These are phyloP conservation scores for Discoglossus pictus DNA, from an alignment of 2,797 vertebrate genomes.

Conservation along the genomic window DNA sequence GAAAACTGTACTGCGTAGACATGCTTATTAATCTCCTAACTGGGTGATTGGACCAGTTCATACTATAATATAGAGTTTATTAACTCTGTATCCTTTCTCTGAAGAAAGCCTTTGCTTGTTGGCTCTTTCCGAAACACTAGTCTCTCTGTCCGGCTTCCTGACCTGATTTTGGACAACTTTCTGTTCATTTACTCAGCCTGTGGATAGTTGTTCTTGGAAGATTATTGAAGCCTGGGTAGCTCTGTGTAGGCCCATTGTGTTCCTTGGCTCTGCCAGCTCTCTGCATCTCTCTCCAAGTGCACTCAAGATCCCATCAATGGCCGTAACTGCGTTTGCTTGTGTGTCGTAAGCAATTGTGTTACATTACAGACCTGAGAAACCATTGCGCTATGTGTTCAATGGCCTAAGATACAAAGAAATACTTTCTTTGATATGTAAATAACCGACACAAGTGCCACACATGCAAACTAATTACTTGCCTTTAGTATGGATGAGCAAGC, in stretches of 20 bases:
- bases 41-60: conserved; percentile 31
- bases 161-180: conserved; percentile 57
- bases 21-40: background rate
- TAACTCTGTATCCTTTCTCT: conserved; percentile 24
- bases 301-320: conserved; percentile 42
- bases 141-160: conserved; percentile 56
- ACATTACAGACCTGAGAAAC: no score
- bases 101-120: conserved; percentile 56
- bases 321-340: conserved; percentile 19
- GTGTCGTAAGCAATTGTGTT: no score
- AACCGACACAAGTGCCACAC: background rate
- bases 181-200: conserved; percentile 54
- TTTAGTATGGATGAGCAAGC: conserved; percentile 36
- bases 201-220: conserved; percentile 54
- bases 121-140: conserved; percentile 54
- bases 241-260: conserved; percentile 64
- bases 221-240: conserved; percentile 64
- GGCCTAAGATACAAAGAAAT: no score
- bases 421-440: background rate
- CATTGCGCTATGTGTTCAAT: no score
- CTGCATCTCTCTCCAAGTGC: conserved; percentile 42
- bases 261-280: conserved; percentile 47
- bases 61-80: conserved; percentile 14
- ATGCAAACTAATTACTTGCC: background rate
- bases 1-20: conserved; percentile 13